Conservation (phyloP, 2,797 vertebrate species). For the Phoeniculus purpureus region DNA sequence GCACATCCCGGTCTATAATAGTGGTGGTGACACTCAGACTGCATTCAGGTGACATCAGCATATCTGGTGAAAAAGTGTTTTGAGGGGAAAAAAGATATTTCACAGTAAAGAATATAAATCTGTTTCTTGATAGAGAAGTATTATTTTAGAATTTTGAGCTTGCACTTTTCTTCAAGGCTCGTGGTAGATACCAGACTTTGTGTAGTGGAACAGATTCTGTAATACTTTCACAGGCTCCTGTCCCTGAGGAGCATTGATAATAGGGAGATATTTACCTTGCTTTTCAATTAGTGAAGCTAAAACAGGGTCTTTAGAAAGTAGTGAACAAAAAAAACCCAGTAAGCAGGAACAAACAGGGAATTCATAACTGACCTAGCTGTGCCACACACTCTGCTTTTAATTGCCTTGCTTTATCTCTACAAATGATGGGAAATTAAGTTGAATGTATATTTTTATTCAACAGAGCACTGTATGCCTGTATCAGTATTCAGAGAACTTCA, state of each 20-base stretch:
- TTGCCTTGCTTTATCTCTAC: neutral
- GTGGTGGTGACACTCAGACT: neutral
- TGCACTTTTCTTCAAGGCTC: neutral
- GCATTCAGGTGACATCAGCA: constrained; percentile 38
- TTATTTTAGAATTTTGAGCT: constrained; percentile 33
- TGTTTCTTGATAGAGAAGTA: constrained; percentile 9
- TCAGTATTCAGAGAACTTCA: neutral
- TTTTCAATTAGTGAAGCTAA: constrained; percentile 33
- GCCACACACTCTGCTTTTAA: neutral
- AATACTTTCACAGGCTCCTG: neutral
- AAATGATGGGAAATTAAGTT: neutral
- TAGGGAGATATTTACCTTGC: neutral
- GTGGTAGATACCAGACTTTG: neutral
- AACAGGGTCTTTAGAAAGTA: neutral
- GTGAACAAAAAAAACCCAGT: neutral
- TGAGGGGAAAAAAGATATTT: constrained; percentile 23
- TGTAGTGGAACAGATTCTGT: constrained; percentile 41
- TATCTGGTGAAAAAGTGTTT: constrained; percentile 13
- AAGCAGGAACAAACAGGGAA: neutral
- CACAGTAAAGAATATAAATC: constrained; percentile 23
- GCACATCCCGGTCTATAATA: constrained; percentile 30
- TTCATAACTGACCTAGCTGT: neutral
- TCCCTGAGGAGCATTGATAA: constrained; percentile 1
- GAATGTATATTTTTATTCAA: neutral
- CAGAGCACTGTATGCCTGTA: neutral